These are phyloP conservation scores for Anastrepha ludens DNA, from an alignment of 1,140 invertebrate species.

Conservation along the genomic window DNA sequence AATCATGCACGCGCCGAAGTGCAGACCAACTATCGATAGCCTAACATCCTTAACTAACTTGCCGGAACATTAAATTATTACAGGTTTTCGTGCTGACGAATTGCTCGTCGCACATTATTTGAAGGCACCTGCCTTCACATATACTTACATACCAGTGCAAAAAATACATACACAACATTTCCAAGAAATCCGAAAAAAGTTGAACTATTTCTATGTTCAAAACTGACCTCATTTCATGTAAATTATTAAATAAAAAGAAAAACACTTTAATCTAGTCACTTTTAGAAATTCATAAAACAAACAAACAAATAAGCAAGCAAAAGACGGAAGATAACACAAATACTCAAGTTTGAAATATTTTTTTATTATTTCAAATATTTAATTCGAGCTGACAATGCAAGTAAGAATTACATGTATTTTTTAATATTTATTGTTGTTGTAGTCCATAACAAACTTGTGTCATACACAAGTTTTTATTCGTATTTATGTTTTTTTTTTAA, in stretches of 20 bases:
- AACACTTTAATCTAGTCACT: constrained; percentile 68
- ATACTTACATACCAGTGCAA: too few species aligned
- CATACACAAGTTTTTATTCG: constrained; percentile 60
- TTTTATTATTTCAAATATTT: constrained; percentile 60
- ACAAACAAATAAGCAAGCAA: constrained; percentile 58
- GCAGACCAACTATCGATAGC: too few species aligned
- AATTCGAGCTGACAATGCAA: constrained; percentile 7
- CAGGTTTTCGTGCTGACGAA: too few species aligned
- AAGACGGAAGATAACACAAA: constrained; percentile 63
- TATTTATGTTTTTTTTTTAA: constrained; percentile 54
- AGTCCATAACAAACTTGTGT: constrained; percentile 53
- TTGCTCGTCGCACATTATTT: too few species aligned
- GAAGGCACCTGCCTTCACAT: too few species aligned
- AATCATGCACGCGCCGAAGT: too few species aligned
- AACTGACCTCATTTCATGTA: constrained; percentile 46
- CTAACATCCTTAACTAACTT: too few species aligned
- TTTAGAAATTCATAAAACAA: constrained; percentile 65
- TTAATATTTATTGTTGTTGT: constrained; percentile 53
- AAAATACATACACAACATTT: too few species aligned
- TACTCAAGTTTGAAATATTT: constrained; percentile 63
- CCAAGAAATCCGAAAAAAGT: background rate
- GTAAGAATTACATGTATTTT: background rate
- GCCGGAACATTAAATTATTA: too few species aligned
- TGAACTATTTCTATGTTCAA: background rate
- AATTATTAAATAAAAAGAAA: constrained; percentile 50